Evolutionary conservation across 2,797 vertebrate species (phyloP).

Genomic region (Clamator glandarius): DNA sequence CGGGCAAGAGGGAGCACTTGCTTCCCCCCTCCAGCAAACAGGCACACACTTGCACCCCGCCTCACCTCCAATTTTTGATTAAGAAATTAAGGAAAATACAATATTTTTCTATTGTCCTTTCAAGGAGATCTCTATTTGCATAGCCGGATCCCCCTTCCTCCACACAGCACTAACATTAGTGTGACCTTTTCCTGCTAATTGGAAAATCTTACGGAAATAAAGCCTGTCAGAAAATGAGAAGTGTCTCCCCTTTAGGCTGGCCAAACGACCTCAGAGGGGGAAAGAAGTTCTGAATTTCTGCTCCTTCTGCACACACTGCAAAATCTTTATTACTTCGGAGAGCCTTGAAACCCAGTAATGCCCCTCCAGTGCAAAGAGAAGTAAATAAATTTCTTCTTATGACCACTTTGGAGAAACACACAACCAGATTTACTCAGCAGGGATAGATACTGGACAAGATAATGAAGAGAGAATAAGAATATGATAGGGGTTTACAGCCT

Average conservation of each 20-base stretch:
- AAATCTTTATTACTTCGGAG: slow-evolving; percentile 89
- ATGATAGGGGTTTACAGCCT: slow-evolving; percentile 87
- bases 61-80: background rate
- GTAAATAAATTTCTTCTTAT: slow-evolving; percentile 92
- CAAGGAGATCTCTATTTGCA: slow-evolving; percentile 84
- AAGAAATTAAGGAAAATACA: slow-evolving; percentile 59
- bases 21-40: background rate
- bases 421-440: slow-evolving; percentile 88
- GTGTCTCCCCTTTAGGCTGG: slow-evolving; percentile 84
- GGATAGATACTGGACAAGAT: slow-evolving; percentile 89
- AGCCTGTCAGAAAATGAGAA: slow-evolving; percentile 86
- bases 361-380: slow-evolving; percentile 86
- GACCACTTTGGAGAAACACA: slow-evolving; percentile 90
- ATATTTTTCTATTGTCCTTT: slow-evolving; percentile 74
- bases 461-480: slow-evolving; percentile 90
- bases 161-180: slow-evolving; percentile 80
- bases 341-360: slow-evolving; percentile 86
- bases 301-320: slow-evolving; percentile 89
- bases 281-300: slow-evolving; percentile 85
- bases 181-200: slow-evolving; percentile 85
- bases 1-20: background rate
- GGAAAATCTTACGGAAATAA: slow-evolving; percentile 88
- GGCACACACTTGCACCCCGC: background rate
- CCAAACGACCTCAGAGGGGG: slow-evolving; percentile 88
- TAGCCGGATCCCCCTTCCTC: slow-evolving; percentile 75